These are phyloP conservation scores for Plodia interpunctella DNA, from an alignment of 1,140 invertebrate species.

Conservation along the genomic window DNA sequence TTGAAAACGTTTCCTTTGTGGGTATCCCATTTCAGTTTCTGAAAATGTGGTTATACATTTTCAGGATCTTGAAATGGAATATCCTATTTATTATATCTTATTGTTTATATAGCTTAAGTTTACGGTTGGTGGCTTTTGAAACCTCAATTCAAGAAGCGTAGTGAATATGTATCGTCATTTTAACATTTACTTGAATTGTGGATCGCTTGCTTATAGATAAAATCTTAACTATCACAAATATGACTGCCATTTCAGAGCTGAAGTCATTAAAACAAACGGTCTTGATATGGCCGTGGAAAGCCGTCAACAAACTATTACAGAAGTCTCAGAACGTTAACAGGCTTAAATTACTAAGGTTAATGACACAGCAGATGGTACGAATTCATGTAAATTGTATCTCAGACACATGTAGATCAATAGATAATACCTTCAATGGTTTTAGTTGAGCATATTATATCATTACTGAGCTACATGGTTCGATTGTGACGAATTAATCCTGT, in stretches of 20 bases:
- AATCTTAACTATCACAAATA: constrained; percentile 9
- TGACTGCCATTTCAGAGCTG: background rate
- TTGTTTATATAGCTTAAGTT: no score
- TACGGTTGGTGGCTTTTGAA: no score
- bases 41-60: constrained; percentile 9
- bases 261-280: constrained; percentile 35
- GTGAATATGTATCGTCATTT: background rate
- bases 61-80: no score
- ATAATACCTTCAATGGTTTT: constrained; percentile 14
- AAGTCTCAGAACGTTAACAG: constrained; percentile 56
- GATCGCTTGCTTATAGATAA: background rate
- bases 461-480: background rate
- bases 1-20: background rate
- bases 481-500: background rate
- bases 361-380: constrained; percentile 63
- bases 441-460: constrained; percentile 3
- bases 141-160: background rate
- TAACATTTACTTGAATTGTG: constrained; percentile 11
- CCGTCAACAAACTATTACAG: constrained; percentile 48
- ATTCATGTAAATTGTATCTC: constrained; percentile 56
- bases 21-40: background rate
- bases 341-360: constrained; percentile 63
- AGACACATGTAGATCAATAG: constrained; percentile 37
- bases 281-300: constrained; percentile 52
- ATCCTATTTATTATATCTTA: no score